Conservation (phyloP, 2,888 invertebrate species). For the Drosophila ustulata region DNA sequence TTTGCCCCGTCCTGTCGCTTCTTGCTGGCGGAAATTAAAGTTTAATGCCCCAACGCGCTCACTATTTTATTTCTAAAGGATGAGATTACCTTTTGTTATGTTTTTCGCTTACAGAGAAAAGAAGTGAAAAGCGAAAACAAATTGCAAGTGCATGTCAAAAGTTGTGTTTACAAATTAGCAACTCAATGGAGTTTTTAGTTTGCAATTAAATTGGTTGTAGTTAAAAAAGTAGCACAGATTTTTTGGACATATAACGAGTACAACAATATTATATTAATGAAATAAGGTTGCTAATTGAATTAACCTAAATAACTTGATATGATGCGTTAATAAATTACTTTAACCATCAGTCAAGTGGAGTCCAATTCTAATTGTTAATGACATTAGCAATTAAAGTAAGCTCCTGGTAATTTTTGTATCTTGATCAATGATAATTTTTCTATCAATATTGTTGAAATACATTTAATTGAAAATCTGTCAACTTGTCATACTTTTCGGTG, state of each 20-base stretch:
- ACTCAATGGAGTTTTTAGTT: not conserved
- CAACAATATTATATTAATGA: not conserved
- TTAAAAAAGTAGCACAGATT: not conserved
- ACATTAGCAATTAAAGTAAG: not conserved
- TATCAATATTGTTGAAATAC: not conserved
- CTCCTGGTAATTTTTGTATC: not conserved
- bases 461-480: not conserved
- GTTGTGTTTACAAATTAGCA: conserved; percentile 9
- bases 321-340: not conserved
- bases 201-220: not conserved
- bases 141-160: conserved; percentile 4
- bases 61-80: conserved; percentile 28
- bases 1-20: conserved; percentile 31
- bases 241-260: not conserved
- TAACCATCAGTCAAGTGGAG: not conserved
- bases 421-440: not conserved
- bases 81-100: conserved; percentile 36
- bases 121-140: conserved; percentile 25
- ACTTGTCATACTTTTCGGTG: not conserved
- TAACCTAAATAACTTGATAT: not conserved
- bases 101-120: not conserved
- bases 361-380: not conserved
- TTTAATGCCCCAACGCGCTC: conserved; percentile 55
- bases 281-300: not conserved
- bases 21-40: conserved; percentile 70